Conservation (phyloP, 30 jellyfish, hydroid and myxozoan genomes). For the Chrysaora quinquecirrha region DNA sequence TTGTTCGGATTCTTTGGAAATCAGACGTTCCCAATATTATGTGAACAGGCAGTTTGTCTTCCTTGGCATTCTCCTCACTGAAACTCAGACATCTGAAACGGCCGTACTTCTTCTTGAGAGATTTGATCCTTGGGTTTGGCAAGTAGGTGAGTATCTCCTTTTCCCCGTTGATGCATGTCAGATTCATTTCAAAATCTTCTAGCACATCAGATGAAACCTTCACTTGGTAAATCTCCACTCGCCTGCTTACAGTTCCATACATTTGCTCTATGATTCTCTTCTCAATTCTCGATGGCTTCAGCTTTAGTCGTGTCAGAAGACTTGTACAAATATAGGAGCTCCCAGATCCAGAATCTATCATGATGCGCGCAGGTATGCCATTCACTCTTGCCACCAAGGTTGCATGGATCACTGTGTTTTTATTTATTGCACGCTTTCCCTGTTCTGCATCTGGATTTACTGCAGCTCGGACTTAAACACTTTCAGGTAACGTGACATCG, state of each 20-base stretch:
- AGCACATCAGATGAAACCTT: slow-evolving; percentile 28
- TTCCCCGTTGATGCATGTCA: slow-evolving; percentile 55
- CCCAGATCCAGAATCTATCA: slow-evolving; percentile 47
- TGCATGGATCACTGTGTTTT: slow-evolving; percentile 36
- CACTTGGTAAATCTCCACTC: slow-evolving; percentile 43
- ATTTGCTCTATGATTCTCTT: slow-evolving; percentile 50
- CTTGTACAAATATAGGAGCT: slow-evolving; percentile 60
- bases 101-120: slow-evolving; percentile 31
- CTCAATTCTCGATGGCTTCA: slow-evolving; percentile 43
- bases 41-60: slow-evolving; percentile 63
- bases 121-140: slow-evolving; percentile 54
- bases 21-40: slow-evolving; percentile 51
- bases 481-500: not conserved
- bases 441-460: slow-evolving; percentile 17
- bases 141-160: slow-evolving; percentile 40
- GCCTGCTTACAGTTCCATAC: slow-evolving; percentile 54
- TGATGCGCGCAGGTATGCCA: slow-evolving; percentile 47
- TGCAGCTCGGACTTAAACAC: not conserved
- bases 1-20: slow-evolving; percentile 48
- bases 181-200: slow-evolving; percentile 36
- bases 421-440: slow-evolving; percentile 18
- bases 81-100: slow-evolving; percentile 43
- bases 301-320: slow-evolving; percentile 33
- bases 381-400: slow-evolving; percentile 37
- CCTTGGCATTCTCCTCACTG: slow-evolving; percentile 51